phyloP scores from a whole-genome alignment of 64 coral and sea anemone genomes.

The Montipora sp. region DNA sequence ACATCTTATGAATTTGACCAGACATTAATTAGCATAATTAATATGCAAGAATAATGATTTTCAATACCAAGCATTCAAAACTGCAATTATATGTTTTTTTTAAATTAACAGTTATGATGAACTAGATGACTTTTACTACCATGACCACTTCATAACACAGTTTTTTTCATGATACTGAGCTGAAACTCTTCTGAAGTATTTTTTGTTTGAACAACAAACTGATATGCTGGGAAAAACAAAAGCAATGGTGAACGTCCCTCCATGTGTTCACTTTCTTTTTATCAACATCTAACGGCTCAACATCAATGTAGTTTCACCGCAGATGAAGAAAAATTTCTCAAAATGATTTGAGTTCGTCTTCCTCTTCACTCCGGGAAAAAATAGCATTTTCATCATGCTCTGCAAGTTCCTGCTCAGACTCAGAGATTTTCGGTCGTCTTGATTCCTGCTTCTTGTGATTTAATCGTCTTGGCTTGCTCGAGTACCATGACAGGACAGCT shows the following conservation, averaged over 20 bases:
- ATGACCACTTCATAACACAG: conserved; percentile 32
- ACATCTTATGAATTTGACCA: background rate
- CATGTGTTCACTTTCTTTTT: too few species aligned
- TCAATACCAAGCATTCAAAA: background rate
- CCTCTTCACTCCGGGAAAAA: background rate
- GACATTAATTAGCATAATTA: conserved; percentile 4
- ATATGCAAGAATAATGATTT: background rate
- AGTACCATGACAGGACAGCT: conserved; percentile 35
- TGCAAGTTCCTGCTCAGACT: conserved; percentile 17
- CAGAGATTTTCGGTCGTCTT: conserved; percentile 30
- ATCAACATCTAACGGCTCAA: too few species aligned
- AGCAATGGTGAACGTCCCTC: too few species aligned
- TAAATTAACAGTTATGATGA: background rate
- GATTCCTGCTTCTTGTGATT: conserved; percentile 18
- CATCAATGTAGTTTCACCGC: too few species aligned
- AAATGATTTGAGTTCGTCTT: conserved; percentile 12
- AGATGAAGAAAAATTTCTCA: background rate
- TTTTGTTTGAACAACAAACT: background rate
- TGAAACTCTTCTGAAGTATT: background rate
- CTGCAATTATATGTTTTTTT: background rate
- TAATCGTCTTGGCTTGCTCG: conserved; percentile 31
- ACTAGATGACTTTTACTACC: conserved; percentile 18
- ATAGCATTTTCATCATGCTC: background rate
- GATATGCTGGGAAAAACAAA: background rate
- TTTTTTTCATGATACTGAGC: conserved; percentile 12